Percentiles rank a stretch among this genome's conserved stretches.
Conservation (phyloP, 2,113 vertebrate genomes). For the Bubalus kerabau region DNA sequence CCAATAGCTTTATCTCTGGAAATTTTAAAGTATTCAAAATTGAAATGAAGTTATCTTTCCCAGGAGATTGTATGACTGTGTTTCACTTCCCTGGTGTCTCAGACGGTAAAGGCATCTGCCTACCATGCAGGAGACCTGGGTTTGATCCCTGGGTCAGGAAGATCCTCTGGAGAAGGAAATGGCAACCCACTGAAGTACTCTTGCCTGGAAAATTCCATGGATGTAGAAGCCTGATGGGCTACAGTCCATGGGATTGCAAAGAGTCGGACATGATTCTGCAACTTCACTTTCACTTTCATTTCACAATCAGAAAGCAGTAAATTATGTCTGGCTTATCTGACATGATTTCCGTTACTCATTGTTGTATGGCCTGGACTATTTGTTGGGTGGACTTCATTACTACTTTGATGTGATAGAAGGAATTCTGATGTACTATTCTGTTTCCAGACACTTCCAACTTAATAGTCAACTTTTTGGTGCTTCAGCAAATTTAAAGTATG, state of each 20-base stretch:
- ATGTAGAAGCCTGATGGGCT: neutral
- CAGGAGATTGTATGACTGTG: constrained; percentile 13
- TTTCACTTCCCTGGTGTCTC: constrained; percentile 33
- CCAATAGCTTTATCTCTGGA: constrained; percentile 90
- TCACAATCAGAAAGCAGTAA: constrained; percentile 80
- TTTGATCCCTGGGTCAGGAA: neutral
- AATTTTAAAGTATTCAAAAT: constrained; percentile 75
- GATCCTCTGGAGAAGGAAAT: neutral
- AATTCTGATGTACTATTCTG: constrained; percentile 87
- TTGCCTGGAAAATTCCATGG: neutral
- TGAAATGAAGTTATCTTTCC: neutral
- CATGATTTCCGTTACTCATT: constrained; percentile 80
- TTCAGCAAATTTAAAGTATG: constrained; percentile 85
- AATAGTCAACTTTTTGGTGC: constrained; percentile 83
- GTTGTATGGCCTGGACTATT: constrained; percentile 84
- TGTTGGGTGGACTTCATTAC: constrained; percentile 86
- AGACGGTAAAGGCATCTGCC: neutral
- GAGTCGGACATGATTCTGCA: accelerated
- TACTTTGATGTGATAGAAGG: constrained; percentile 87
- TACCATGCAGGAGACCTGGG: neutral
- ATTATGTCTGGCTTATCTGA: constrained; percentile 81
- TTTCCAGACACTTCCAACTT: constrained; percentile 89
- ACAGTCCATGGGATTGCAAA: neutral
- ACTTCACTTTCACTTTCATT: neutral
- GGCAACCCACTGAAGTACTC: neutral